Evolutionary conservation across 1,140 invertebrate species (phyloP).

Genomic region (Belonocnema kinseyi): DNA sequence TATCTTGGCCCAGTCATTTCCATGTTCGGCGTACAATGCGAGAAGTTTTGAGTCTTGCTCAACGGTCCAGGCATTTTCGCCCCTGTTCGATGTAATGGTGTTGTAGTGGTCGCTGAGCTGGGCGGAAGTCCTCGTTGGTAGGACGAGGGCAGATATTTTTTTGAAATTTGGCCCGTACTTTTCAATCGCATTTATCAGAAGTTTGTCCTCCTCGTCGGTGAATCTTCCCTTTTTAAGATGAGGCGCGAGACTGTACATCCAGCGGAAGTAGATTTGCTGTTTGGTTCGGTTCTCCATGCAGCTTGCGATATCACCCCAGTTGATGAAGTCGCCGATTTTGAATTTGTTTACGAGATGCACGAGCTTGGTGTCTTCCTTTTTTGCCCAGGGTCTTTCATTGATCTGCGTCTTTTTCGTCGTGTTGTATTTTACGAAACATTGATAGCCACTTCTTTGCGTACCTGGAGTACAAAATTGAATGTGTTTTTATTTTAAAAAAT

Average conservation of each 20-base stretch:
- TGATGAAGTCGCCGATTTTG: conserved; percentile 78
- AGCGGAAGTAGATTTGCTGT: conserved; percentile 78
- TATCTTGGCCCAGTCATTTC: conserved; percentile 72
- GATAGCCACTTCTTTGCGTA: conserved; percentile 79
- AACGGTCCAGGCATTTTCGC: conserved; percentile 67
- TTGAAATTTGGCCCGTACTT: conserved; percentile 79
- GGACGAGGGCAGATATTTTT: conserved; percentile 72
- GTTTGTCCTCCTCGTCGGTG: conserved; percentile 78
- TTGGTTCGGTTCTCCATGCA: conserved; percentile 79
- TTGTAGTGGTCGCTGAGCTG: conserved; percentile 77
- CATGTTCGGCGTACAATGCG: conserved; percentile 63
- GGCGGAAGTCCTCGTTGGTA: conserved; percentile 75
- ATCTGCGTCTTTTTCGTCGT: conserved; percentile 63
- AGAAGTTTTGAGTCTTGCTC: conserved; percentile 73
- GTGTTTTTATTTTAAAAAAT: too few species aligned
- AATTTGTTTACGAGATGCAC: conserved; percentile 75
- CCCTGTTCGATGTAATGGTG: conserved; percentile 66
- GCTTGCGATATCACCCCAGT: conserved; percentile 79
- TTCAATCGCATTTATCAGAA: conserved; percentile 77
- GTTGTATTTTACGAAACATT: conserved; percentile 81
- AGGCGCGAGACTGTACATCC: conserved; percentile 71
- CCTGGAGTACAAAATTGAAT: conserved; percentile 27
- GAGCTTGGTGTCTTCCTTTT: conserved; percentile 78
- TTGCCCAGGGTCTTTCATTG: conserved; percentile 75
- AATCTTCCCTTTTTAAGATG: conserved; percentile 78